These are phyloP conservation scores for Engystomops pustulosus DNA, from an alignment of 2,113 vertebrate species.

Conservation along the genomic window DNA sequence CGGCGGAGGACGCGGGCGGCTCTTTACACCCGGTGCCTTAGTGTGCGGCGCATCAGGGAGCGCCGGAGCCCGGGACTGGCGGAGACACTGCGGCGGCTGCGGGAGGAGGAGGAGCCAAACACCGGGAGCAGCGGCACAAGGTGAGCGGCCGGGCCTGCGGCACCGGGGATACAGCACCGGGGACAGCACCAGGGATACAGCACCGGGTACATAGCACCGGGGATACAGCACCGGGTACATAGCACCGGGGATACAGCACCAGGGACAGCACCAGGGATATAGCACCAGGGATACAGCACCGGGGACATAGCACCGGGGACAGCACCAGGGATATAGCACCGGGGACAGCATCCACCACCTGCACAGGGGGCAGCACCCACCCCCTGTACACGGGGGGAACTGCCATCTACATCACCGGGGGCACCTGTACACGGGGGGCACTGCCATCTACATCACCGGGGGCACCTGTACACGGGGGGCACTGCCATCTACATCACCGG, in stretches of 20 bases:
- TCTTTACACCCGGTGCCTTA: not conserved
- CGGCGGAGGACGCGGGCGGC: not conserved
- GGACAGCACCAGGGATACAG: not conserved
- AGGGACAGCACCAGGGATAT: not conserved
- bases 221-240: not conserved
- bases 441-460: too few relatives aligned
- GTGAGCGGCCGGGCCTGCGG: not conserved
- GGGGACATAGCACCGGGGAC: not conserved
- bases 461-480: too few relatives aligned
- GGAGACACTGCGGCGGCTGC: constrained; percentile 9
- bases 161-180: not conserved
- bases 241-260: not conserved
- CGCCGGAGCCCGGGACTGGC: not conserved
- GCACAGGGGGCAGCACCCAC: too few relatives aligned
- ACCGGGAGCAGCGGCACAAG: not conserved
- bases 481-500: too few relatives aligned
- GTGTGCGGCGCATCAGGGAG: constrained; percentile 8
- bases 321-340: too few relatives aligned
- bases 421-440: too few relatives aligned
- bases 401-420: too few relatives aligned
- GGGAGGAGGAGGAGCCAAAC: not conserved
- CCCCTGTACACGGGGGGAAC: not conserved
- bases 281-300: not conserved
- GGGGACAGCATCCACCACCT: not conserved
- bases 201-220: not conserved